Evolutionary conservation across 30 jellyfish, hydroid and myxozoan species (phyloP).

Genomic region (Rhopilema esculentum): DNA sequence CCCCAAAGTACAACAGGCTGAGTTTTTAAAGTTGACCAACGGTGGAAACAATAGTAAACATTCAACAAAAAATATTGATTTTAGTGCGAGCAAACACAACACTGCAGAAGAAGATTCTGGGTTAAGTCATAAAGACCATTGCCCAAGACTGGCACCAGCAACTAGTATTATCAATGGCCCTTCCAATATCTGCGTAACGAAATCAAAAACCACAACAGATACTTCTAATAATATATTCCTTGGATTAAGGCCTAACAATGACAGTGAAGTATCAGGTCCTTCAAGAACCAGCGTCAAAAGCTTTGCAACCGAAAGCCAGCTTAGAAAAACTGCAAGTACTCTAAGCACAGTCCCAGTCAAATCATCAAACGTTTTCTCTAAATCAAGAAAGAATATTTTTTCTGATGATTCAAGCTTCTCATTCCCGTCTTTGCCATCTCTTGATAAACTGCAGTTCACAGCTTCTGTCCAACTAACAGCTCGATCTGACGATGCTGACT

Average conservation of each 20-base stretch:
- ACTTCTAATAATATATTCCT: not conserved
- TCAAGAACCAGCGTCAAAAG: not conserved
- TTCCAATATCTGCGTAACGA: not conserved
- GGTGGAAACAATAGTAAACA: not conserved
- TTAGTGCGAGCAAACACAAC: not conserved
- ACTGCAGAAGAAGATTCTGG: not conserved
- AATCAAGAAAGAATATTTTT: not conserved
- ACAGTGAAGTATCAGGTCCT: not conserved
- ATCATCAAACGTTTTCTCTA: not conserved
- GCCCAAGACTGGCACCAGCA: not conserved
- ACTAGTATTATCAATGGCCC: not conserved
- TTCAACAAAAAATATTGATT: not conserved
- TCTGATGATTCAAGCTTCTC: slow-evolving; percentile 18
- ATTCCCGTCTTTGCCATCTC: slow-evolving; percentile 66
- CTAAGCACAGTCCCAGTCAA: not conserved
- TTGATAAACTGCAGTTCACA: slow-evolving; percentile 40
- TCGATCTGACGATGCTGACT: not conserved
- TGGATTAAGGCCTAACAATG: not conserved
- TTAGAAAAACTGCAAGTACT: not conserved
- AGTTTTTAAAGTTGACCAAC: not conserved
- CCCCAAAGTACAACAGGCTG: not conserved
- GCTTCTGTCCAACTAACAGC: slow-evolving; percentile 18
- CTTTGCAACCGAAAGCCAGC: not conserved
- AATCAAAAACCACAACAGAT: not conserved
- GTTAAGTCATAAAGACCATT: not conserved